phyloP scores from a whole-genome alignment of 2,888 invertebrate species.

The Aphodius sticticus region DNA sequence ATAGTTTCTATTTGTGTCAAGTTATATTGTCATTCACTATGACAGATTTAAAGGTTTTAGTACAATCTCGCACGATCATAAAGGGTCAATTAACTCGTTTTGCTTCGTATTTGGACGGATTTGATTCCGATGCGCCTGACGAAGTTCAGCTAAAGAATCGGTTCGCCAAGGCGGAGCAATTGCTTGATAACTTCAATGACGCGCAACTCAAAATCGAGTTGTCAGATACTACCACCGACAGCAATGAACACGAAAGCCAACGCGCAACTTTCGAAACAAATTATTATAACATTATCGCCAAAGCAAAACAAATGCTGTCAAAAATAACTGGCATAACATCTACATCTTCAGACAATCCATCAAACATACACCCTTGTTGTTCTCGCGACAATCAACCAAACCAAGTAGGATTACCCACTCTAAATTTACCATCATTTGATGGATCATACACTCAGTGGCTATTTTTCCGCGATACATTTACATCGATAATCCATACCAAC shows the following conservation, averaged over 20 bases:
- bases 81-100: neutral
- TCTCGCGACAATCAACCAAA: neutral
- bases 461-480: constrained; percentile 32
- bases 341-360: neutral
- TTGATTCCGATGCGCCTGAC: neutral
- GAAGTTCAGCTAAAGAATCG: neutral
- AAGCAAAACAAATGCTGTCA: neutral
- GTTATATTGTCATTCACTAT: neutral
- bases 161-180: neutral
- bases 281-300: neutral
- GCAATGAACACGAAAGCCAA: neutral
- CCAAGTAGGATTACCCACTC: constrained; percentile 30
- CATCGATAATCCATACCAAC: constrained; percentile 34
- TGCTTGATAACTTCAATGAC: neutral
- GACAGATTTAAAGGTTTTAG: neutral
- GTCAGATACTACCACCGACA: neutral
- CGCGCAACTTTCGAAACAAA: neutral
- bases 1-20: neutral
- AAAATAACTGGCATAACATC: neutral
- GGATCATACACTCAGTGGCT: constrained; percentile 36
- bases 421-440: constrained; percentile 32
- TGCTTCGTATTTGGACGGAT: neutral
- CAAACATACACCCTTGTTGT: neutral
- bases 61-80: neutral
- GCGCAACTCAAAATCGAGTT: neutral